phyloP scores from a whole-genome alignment of 2,888 invertebrate species.

The Acrobasis suavella region DNA sequence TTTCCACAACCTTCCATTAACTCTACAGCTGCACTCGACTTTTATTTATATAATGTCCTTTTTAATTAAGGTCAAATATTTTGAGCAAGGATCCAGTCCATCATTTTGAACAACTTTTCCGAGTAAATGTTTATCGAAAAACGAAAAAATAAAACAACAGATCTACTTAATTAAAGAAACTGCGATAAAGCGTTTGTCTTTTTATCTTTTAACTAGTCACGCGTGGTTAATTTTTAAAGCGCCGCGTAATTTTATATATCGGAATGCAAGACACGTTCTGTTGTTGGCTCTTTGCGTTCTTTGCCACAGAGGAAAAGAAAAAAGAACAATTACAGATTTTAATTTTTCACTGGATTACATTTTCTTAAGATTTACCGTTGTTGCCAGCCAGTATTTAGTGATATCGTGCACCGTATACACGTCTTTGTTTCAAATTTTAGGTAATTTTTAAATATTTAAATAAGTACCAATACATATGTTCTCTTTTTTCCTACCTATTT shows the following conservation, averaged over 20 bases:
- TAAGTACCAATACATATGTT: no score
- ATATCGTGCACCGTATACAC: no score
- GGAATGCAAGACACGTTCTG: conserved; percentile 11
- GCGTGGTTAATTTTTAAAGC: conserved; percentile 9
- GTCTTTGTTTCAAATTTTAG: no score
- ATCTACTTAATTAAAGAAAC: neutral
- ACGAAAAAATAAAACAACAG: neutral
- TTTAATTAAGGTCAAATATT: no score
- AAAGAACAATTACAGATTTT: neutral
- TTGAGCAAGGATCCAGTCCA: no score
- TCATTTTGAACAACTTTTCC: no score
- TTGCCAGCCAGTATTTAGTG: neutral
- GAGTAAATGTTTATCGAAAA: no score
- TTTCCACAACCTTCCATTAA: no score
- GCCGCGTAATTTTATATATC: conserved; percentile 4
- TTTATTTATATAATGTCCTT: no score
- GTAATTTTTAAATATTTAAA: no score
- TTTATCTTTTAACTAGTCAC: conserved; percentile 10
- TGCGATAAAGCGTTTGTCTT: neutral
- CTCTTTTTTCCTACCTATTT: no score
- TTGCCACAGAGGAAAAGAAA: neutral
- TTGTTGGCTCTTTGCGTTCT: neutral
- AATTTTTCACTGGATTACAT: neutral
- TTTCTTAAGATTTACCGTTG: neutral
- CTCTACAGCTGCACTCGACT: no score